These are phyloP conservation scores for Pterostichus madidus DNA, from an alignment of 2,888 invertebrate genomes.

Conservation along the genomic window DNA sequence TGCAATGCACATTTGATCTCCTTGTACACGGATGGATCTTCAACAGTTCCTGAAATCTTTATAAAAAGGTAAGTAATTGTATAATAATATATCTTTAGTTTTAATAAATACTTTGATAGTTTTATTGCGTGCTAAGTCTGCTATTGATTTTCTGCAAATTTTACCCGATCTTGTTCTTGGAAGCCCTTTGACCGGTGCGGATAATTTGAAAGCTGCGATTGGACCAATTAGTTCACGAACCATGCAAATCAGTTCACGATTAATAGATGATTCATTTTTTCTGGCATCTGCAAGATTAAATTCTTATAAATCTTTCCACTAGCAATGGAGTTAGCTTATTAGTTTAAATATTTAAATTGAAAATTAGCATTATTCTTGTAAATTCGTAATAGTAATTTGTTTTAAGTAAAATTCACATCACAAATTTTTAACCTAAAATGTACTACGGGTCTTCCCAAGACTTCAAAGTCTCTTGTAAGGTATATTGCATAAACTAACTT, in stretches of 20 bases:
- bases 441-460: too few species aligned
- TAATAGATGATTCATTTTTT: constrained; percentile 79
- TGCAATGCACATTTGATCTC: constrained; percentile 88
- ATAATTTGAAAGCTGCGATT: constrained; percentile 92
- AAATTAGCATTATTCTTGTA: too few species aligned
- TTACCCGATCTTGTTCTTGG: constrained; percentile 94
- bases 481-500: constrained; percentile 76
- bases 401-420: too few species aligned
- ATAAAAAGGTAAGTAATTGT: constrained; percentile 69
- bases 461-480: too few species aligned
- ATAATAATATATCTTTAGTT: constrained; percentile 19
- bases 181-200: constrained; percentile 87
- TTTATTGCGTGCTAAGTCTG: constrained; percentile 91
- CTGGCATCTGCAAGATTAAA: constrained; percentile 75
- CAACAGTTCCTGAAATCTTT: constrained; percentile 90
- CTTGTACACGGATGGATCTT: constrained; percentile 90
- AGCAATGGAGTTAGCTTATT: too few species aligned
- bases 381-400: too few species aligned
- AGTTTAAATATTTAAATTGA: too few species aligned
- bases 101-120: constrained; percentile 83
- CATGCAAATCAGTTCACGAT: constrained; percentile 79
- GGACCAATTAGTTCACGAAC: constrained; percentile 88
- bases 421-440: too few species aligned
- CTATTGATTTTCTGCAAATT: constrained; percentile 88
- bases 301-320: too few species aligned